phyloP scores from a whole-genome alignment of 2,113 vertebrate genomes.

The Oncorhynchus nerka region DNA sequence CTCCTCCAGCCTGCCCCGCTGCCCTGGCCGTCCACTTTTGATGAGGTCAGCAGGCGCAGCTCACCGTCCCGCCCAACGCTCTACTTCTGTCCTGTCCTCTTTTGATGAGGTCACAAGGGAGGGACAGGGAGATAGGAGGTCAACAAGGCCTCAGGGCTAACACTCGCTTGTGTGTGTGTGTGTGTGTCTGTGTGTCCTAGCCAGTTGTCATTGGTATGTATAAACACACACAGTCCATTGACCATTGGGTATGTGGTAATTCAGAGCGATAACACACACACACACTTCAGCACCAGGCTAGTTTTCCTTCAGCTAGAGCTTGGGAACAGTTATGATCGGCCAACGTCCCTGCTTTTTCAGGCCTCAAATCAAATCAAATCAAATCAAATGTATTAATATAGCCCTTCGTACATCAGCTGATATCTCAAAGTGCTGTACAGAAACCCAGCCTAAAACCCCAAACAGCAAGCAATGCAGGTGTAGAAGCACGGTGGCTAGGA shows the following conservation, averaged over 20 bases:
- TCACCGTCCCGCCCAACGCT: conserved; percentile 37
- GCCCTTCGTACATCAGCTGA: no score
- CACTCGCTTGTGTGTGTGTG: conserved; percentile 18
- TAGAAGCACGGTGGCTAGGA: no score
- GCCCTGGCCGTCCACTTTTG: conserved; percentile 48
- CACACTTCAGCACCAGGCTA: neutral
- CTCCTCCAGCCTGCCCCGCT: conserved; percentile 40
- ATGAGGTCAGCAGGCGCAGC: conserved; percentile 43
- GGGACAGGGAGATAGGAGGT: no score
- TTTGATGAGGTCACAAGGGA: conserved; percentile 49
- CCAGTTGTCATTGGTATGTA: no score
- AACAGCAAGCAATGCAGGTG: no score
- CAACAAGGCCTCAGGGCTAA: no score
- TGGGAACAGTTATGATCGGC: neutral
- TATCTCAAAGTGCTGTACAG: no score
- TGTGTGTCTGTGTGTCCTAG: conserved; percentile 3
- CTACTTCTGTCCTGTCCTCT: conserved; percentile 31
- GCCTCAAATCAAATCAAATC: neutral
- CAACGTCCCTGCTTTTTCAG: neutral
- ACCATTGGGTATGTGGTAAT: neutral
- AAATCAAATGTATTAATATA: no score
- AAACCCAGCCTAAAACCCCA: no score
- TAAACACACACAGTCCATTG: no score
- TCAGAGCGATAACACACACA: conserved; percentile 5
- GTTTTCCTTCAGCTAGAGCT: neutral